These are phyloP conservation scores for Drosophila trichaetosa DNA, from an alignment of 2,888 invertebrate species.

Conservation along the genomic window DNA sequence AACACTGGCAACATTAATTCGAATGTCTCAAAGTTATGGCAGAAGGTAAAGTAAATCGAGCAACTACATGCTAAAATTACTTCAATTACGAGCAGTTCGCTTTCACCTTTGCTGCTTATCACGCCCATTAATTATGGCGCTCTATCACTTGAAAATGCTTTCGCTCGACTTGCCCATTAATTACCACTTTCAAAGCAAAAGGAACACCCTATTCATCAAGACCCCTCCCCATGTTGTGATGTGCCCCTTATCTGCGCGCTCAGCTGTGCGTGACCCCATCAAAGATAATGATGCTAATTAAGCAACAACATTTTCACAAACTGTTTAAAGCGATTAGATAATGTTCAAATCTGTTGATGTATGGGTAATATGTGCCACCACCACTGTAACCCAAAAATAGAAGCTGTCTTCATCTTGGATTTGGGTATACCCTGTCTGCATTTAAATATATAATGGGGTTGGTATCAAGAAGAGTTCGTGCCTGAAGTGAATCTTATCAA, in stretches of 20 bases:
- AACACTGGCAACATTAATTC: slow-evolving; percentile 45
- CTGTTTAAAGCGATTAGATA: slow-evolving; percentile 72
- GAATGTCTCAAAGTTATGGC: slow-evolving; percentile 5
- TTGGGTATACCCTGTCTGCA: slow-evolving; percentile 5
- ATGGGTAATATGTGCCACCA: background rate
- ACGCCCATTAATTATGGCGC: slow-evolving; percentile 41
- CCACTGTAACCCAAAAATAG: slow-evolving; percentile 6
- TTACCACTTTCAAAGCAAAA: slow-evolving; percentile 53
- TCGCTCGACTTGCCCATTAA: slow-evolving; percentile 61
- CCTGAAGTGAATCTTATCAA: background rate
- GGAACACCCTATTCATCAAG: slow-evolving; percentile 60
- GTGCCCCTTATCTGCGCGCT: slow-evolving; percentile 33
- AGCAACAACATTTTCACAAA: slow-evolving; percentile 66
- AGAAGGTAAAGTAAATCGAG: background rate
- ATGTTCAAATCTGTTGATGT: slow-evolving; percentile 46
- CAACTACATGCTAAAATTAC: slow-evolving; percentile 13
- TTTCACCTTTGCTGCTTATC: slow-evolving; percentile 31
- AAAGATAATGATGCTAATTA: slow-evolving; percentile 76
- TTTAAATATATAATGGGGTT: background rate
- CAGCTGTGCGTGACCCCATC: slow-evolving; percentile 67
- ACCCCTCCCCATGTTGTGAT: background rate
- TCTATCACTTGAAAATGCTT: slow-evolving; percentile 50
- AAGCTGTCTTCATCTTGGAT: slow-evolving; percentile 1
- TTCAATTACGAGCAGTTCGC: slow-evolving; percentile 26
- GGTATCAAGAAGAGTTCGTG: background rate